Evolutionary conservation across 2,797 vertebrate species (phyloP).

Genomic region (Pseudomugil tenellus): DNA sequence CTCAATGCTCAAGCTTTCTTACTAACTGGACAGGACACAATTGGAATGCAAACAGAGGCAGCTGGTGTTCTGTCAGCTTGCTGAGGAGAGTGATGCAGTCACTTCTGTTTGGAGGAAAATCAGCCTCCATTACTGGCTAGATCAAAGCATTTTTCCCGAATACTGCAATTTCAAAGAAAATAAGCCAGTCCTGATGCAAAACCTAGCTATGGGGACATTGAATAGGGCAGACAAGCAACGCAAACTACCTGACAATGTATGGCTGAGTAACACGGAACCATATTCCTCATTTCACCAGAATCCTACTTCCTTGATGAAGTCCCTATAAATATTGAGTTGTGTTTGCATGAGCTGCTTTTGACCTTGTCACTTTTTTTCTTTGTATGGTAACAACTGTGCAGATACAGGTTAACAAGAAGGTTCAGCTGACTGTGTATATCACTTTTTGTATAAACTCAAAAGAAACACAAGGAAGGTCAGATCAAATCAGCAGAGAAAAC

Average conservation of each 20-base stretch:
- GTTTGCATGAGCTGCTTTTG: neutral
- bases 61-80: constrained; percentile 74
- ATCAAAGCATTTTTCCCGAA: constrained; percentile 52
- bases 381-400: constrained; percentile 7
- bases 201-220: constrained; percentile 14
- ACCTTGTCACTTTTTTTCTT: neutral
- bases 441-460: neutral
- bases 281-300: neutral
- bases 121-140: constrained; percentile 45
- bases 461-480: neutral
- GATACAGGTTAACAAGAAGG: neutral
- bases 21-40: constrained; percentile 53
- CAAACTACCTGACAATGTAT: constrained; percentile 4
- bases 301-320: neutral
- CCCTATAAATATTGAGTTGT: neutral
- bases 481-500: neutral
- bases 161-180: constrained; percentile 8
- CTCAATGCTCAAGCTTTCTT: constrained; percentile 22
- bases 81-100: constrained; percentile 31
- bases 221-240: neutral
- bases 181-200: constrained; percentile 19
- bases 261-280: constrained; percentile 5
- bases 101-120: constrained; percentile 45
- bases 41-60: constrained; percentile 62
- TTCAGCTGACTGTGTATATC: neutral